Percentiles rank a stretch among this genome's conserved stretches.
Conservation (phyloP, 2,888 invertebrate species). For the Hypolimnas misippus region DNA sequence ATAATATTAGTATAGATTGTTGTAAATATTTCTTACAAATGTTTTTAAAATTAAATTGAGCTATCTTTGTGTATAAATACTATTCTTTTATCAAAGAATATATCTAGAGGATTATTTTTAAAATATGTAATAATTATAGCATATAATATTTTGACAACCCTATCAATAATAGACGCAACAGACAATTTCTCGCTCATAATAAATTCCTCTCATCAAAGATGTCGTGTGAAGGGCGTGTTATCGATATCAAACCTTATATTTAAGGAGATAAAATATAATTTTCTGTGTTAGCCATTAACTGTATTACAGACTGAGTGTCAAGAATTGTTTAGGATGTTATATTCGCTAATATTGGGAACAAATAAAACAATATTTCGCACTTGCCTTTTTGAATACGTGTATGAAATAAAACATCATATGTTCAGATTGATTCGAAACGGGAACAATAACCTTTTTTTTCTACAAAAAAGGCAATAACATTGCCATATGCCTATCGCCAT, state of each 20-base stretch:
- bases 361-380: conserved; percentile 10
- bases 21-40: too few species aligned
- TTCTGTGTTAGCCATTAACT: neutral
- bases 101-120: neutral
- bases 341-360: neutral
- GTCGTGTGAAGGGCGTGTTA: conserved; percentile 7
- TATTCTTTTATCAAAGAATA: too few species aligned
- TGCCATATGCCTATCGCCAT: too few species aligned
- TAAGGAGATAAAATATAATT: neutral
- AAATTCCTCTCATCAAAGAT: conserved; percentile 41
- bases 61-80: too few species aligned
- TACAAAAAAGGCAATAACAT: too few species aligned
- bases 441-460: neutral
- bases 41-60: too few species aligned
- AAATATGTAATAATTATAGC: neutral
- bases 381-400: neutral
- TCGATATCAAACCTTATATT: neutral
- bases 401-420: neutral
- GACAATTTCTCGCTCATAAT: conserved; percentile 38
- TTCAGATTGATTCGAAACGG: neutral
- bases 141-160: conserved; percentile 22
- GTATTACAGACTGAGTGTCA: neutral
- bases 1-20: too few species aligned
- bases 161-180: conserved; percentile 30
- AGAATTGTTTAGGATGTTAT: conserved; percentile 11